Evolutionary conservation across 2,797 vertebrate genomes (phyloP).

Genomic region (Hapalemur alaotrensis): DNA sequence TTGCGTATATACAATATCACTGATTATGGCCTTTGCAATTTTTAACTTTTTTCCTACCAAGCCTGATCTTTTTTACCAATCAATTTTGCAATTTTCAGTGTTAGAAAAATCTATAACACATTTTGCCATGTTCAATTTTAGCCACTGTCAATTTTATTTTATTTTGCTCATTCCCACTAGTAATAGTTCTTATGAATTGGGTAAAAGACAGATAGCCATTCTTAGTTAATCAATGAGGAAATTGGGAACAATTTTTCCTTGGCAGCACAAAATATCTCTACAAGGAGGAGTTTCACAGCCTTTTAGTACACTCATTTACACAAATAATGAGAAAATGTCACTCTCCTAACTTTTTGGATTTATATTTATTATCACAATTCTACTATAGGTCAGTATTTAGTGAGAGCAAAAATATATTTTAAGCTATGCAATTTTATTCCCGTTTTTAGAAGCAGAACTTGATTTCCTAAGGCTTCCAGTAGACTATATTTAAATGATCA

Average conservation of each 20-base stretch:
- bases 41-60: neutral
- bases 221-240: neutral
- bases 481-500: neutral
- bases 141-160: slow-evolving; percentile 22
- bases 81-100: neutral
- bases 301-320: neutral
- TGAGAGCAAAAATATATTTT: neutral
- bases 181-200: neutral
- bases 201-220: neutral
- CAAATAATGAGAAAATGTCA: neutral
- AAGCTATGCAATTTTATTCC: neutral
- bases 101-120: slow-evolving; percentile 25
- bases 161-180: neutral
- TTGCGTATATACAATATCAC: neutral
- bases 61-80: neutral
- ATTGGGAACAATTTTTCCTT: neutral
- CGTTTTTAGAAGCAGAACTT: neutral
- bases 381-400: neutral
- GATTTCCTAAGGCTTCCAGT: neutral
- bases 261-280: neutral
- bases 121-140: slow-evolving; percentile 11
- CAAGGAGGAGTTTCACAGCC: neutral
- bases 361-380: neutral
- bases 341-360: neutral
- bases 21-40: slow-evolving; percentile 18